A percentile compares a stretch with the other conserved stretches of the same genome.
phyloP scores from a whole-genome alignment of 2,888 invertebrate species.

The Polydrusus tereticollis region DNA sequence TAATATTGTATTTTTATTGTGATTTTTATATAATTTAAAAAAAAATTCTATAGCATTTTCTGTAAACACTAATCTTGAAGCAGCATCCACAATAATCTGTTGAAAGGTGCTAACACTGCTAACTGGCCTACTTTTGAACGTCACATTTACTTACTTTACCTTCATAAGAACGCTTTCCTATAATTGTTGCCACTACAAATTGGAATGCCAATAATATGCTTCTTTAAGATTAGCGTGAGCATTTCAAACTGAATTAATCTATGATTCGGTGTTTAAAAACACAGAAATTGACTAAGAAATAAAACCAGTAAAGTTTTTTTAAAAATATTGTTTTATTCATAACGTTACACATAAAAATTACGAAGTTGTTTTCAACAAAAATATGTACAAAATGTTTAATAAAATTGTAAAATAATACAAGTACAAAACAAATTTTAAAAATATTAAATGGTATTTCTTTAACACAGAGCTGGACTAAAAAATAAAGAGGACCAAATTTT shows the following conservation, averaged over 20 bases:
- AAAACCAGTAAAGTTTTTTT: conserved; percentile 24
- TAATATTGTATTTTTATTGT: conserved; percentile 13
- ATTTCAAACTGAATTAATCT: too few species aligned
- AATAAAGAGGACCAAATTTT: too few species aligned
- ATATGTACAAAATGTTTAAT: conserved; percentile 17
- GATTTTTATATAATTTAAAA: conserved; percentile 8
- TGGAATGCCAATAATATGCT: too few species aligned
- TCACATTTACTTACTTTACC: too few species aligned
- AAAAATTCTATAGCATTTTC: neutral
- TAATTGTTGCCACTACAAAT: too few species aligned
- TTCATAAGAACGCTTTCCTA: too few species aligned
- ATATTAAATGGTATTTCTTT: neutral
- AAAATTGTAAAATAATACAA: neutral
- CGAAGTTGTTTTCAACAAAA: conserved; percentile 3
- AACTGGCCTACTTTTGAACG: too few species aligned
- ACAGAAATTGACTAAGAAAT: neutral
- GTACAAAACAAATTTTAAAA: neutral
- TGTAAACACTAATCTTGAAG: neutral
- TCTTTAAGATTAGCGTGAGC: too few species aligned
- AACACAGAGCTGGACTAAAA: too few species aligned
- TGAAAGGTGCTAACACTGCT: too few species aligned
- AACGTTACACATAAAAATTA: conserved; percentile 33
- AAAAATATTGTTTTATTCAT: conserved; percentile 38
- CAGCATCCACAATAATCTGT: too few species aligned
- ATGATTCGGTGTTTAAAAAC: too few species aligned